These are phyloP conservation scores for Tretioscincus oriximinensis DNA, from an alignment of 2,113 vertebrate genomes.

Conservation along the genomic window DNA sequence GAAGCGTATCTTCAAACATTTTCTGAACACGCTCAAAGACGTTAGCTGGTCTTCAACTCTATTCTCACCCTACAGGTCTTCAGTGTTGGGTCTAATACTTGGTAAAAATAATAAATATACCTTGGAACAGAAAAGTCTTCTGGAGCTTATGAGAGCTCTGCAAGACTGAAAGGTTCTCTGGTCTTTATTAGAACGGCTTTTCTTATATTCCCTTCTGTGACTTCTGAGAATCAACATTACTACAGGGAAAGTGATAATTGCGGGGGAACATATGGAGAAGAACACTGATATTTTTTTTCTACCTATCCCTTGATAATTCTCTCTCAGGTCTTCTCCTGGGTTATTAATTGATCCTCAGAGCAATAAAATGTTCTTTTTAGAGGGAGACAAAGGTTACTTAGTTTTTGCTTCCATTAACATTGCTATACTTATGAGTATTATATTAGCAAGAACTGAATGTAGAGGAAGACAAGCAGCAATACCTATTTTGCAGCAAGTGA, in stretches of 20 bases:
- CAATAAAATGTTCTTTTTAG: slow-evolving; percentile 30
- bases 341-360: slow-evolving; percentile 41
- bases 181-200: background rate
- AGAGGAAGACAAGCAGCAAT: too few relatives aligned
- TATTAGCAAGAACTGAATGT: background rate
- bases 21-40: too few relatives aligned
- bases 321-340: slow-evolving; percentile 22
- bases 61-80: background rate
- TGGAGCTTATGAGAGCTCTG: too few relatives aligned
- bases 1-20: too few relatives aligned
- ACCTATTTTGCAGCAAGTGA: background rate
- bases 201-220: background rate
- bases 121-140: background rate
- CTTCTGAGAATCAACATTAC: background rate
- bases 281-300: slow-evolving; percentile 13
- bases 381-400: slow-evolving; percentile 19
- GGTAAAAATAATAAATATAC: background rate
- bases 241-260: slow-evolving; percentile 27
- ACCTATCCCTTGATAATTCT: slow-evolving; percentile 19
- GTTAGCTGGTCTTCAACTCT: background rate
- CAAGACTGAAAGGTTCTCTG: background rate
- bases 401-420: background rate
- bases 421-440: background rate
- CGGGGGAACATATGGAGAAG: slow-evolving; percentile 18
- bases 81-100: background rate